Evolutionary conservation across 2,797 vertebrate species (phyloP).

Genomic region (Onychomys leucogaster): DNA sequence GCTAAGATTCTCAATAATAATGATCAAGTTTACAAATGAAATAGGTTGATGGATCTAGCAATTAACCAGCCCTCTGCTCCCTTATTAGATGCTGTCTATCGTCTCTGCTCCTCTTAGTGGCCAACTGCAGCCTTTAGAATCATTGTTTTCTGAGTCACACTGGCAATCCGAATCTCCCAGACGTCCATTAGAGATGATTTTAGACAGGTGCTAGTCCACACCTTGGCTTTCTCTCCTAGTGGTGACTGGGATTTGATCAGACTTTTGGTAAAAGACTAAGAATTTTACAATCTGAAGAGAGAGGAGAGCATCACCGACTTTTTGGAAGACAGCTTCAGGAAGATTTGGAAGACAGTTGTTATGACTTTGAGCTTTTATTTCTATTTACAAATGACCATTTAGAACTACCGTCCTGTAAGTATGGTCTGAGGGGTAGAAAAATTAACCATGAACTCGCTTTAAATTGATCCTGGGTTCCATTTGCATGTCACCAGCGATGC

Average conservation of each 20-base stretch:
- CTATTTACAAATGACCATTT: conserved; percentile 30
- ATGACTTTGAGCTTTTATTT: background rate
- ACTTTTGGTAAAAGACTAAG: background rate
- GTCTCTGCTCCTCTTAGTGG: background rate
- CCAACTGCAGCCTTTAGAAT: background rate
- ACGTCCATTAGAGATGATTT: conserved; percentile 7
- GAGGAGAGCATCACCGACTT: background rate
- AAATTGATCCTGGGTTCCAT: conserved; percentile 38
- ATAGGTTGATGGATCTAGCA: background rate
- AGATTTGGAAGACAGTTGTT: background rate
- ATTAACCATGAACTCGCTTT: conserved; percentile 56
- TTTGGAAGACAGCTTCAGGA: background rate
- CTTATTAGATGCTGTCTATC: background rate
- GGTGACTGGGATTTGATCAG: background rate
- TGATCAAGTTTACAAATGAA: conserved; percentile 48
- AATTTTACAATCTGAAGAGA: background rate
- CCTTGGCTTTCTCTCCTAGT: conserved; percentile 24
- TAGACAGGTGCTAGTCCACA: background rate
- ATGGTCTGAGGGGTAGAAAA: background rate
- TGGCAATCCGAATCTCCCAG: background rate
- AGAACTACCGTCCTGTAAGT: conserved; percentile 13
- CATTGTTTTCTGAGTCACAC: conserved; percentile 28
- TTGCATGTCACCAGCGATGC: conserved; percentile 29
- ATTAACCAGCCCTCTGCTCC: background rate
- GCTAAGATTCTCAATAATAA: background rate